Evolutionary conservation across 2,888 invertebrate genomes (phyloP), one percentile per base, ranked within the genome.

Genomic region (Spilosoma lubricipeda): DNA sequence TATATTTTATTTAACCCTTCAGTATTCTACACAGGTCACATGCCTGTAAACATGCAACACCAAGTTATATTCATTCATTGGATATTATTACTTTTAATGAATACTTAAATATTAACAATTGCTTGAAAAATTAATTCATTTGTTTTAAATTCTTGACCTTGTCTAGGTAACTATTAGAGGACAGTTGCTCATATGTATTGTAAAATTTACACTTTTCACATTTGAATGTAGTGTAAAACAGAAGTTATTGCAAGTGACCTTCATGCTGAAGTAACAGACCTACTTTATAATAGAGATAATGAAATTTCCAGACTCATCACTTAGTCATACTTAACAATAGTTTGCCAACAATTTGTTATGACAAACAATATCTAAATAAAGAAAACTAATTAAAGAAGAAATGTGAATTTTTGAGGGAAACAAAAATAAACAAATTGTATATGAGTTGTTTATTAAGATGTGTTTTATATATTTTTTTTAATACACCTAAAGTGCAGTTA

Each of bases 401-500:
- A n/a, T 8, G 2, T 52, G 52, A 2, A 52, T 23, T 27, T 4
- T 27, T 27, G 13, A 27, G 15, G 27, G 59, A 13, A 59, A 59
- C 3, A 27, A 11, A n/a, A n/a, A 56, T n/a, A 0, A 9, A 13
- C n/a, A 56, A 56, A n/a, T 59, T 0, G 15, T 48, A n/a, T 11
- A 52, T n/a, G 23, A 23, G 23, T 52, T 52, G 48, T 52, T 0
- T 27, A 13, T 27, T 59, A 4, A n/a, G 59, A 4, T 13, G 15
- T 23, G 52, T 52, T 23, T 23, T 27, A 30, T 63, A 18, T 4
- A n/a, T 30, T 63, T 63, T 63, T 13, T 59, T 39, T 15, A 59
- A 30, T 13, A 45, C 15, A 48, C 45, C 7, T n/a, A n/a, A 27
- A n/a, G 23, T 70, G 80, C 80, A 84, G 70, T 80, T 73, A 76